Conservation (phyloP, 2,113 vertebrate species). For the Heterocephalus glaber region DNA sequence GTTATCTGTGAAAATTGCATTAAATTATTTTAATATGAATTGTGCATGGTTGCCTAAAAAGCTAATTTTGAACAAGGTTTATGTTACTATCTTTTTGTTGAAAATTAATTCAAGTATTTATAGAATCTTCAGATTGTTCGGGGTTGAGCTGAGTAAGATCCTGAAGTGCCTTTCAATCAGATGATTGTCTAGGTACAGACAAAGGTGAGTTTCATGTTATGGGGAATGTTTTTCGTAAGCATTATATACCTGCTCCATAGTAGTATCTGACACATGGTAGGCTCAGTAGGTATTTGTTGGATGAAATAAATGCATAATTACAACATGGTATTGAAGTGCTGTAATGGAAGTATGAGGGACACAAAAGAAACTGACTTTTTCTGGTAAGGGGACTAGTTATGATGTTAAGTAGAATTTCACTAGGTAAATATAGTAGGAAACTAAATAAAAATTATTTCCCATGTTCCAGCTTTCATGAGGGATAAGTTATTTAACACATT, state of each 20-base stretch:
- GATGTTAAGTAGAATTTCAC: not conserved
- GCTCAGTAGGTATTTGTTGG: not conserved
- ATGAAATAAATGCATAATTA: not conserved
- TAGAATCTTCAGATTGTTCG: not conserved
- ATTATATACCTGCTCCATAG: not conserved
- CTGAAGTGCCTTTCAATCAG: not conserved
- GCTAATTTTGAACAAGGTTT: not conserved
- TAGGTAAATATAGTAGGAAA: not conserved
- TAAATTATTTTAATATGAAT: slow-evolving; percentile 8
- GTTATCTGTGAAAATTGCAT: not conserved
- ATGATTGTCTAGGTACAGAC: not conserved
- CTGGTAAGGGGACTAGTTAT: not conserved
- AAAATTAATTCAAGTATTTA: slow-evolving; percentile 17
- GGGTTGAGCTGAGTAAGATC: not conserved
- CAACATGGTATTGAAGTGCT: not conserved
- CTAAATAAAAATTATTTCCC: not conserved
- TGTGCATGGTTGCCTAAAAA: not conserved
- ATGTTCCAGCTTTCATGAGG: not conserved
- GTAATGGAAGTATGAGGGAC: not conserved
- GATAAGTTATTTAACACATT: not conserved
- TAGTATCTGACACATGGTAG: not conserved
- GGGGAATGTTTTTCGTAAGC: not conserved
- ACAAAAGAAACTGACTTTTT: not conserved
- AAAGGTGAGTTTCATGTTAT: not conserved
- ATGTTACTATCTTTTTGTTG: not conserved